Conservation (phyloP, 2,113 vertebrate species). For the Eleginops maclovinus region DNA sequence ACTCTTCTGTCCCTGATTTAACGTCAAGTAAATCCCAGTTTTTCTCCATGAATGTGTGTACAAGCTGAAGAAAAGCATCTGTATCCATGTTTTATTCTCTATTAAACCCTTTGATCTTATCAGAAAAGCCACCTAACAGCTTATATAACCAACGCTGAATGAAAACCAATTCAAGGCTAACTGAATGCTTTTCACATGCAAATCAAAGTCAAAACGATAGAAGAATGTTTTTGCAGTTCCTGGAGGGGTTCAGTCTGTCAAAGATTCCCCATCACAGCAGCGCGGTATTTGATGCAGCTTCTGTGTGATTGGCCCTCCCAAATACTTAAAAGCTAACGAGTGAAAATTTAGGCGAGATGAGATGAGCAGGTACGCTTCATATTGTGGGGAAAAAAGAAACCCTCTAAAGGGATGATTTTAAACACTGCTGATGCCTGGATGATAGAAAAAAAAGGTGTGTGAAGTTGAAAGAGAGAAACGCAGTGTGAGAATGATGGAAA, state of each 20-base stretch:
- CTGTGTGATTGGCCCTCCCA: slow-evolving; percentile 20
- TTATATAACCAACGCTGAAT: not conserved
- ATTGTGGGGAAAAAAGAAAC: not conserved
- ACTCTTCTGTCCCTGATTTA: not conserved
- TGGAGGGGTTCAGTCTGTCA: slow-evolving; percentile 12
- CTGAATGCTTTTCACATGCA: not conserved
- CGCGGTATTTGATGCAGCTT: not conserved
- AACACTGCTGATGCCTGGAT: not conserved
- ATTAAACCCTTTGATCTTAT: not conserved
- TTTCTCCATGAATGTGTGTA: not conserved
- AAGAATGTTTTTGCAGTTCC: slow-evolving; percentile 16
- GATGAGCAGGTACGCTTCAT: not conserved
- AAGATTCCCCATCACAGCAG: slow-evolving; percentile 6
- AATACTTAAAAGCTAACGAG: slow-evolving; percentile 24
- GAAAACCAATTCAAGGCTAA: slow-evolving; percentile 11
- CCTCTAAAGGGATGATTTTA: not conserved
- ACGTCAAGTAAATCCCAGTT: not conserved
- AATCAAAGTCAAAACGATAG: not conserved
- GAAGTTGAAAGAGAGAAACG: slow-evolving; percentile 9
- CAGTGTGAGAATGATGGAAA: not conserved
- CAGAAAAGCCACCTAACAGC: not conserved
- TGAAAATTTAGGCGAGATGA: slow-evolving; percentile 8
- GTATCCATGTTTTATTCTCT: not conserved
- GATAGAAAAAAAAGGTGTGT: not conserved
- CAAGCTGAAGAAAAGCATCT: not conserved